phyloP scores from a whole-genome alignment of 2,113 vertebrate species.

The Forbesichthys agassizii region DNA sequence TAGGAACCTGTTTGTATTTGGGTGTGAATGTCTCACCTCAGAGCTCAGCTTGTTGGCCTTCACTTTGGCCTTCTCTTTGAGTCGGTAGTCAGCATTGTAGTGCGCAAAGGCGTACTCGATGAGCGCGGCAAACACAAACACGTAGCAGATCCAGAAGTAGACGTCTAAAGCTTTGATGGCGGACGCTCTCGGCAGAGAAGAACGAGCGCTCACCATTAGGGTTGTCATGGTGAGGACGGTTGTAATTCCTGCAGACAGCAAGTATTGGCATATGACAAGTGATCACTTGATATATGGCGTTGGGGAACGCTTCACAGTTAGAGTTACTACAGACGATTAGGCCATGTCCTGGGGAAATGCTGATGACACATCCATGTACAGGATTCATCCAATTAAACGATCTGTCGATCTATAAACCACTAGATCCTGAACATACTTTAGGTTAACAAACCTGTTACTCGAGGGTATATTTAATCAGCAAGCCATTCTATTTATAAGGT shows the following conservation, averaged over 20 bases:
- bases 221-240: conserved; percentile 98
- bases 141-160: conserved; percentile 99
- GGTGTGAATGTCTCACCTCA: conserved; percentile 75
- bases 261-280: not conserved
- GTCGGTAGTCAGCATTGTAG: conserved; percentile 95
- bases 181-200: conserved; percentile 90
- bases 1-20: not conserved
- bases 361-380: too few species aligned
- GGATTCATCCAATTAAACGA: too few species aligned
- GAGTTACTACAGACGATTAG: too few species aligned
- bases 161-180: conserved; percentile 96
- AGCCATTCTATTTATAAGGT: too few species aligned
- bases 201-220: conserved; percentile 94
- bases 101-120: conserved; percentile 98
- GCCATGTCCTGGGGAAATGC: too few species aligned
- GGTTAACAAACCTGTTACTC: too few species aligned
- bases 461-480: too few species aligned
- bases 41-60: conserved; percentile 80
- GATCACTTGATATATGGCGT: not conserved
- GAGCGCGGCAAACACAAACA: conserved; percentile 95
- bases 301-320: too few species aligned
- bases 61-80: conserved; percentile 91
- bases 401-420: too few species aligned
- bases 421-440: too few species aligned
- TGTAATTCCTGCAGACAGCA: conserved; percentile 84